phyloP scores from a whole-genome alignment of 2,888 invertebrate genomes.

The Cephus spinipes region DNA sequence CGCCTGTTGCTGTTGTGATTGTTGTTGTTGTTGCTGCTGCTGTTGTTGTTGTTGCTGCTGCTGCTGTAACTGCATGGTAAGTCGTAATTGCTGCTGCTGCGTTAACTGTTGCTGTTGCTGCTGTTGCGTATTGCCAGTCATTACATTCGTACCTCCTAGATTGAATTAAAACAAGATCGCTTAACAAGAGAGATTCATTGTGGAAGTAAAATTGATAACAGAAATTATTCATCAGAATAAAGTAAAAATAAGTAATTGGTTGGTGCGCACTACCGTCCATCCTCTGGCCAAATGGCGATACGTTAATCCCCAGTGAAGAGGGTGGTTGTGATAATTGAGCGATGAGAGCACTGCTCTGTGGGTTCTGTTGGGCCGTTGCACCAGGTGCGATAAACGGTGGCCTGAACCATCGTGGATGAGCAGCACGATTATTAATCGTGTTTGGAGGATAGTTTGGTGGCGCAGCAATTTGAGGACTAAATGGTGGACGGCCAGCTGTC shows the following conservation, averaged over 20 bases:
- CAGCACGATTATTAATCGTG: slow-evolving; percentile 47
- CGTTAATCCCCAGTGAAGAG: slow-evolving; percentile 66
- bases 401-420: slow-evolving; percentile 53
- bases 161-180: background rate
- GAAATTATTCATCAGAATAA: background rate
- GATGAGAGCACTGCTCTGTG: slow-evolving; percentile 70
- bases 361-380: slow-evolving; percentile 48
- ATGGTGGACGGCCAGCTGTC: slow-evolving; percentile 57
- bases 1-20: slow-evolving; percentile 59
- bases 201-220: background rate
- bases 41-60: slow-evolving; percentile 52
- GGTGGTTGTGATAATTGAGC: slow-evolving; percentile 73
- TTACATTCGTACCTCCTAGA: slow-evolving; percentile 47
- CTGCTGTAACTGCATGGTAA: slow-evolving; percentile 51
- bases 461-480: slow-evolving; percentile 63
- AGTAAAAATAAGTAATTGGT: background rate
- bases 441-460: slow-evolving; percentile 69
- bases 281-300: slow-evolving; percentile 68
- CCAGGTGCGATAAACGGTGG: slow-evolving; percentile 55
- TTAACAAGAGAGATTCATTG: background rate
- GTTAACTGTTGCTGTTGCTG: slow-evolving; percentile 61
- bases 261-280: slow-evolving; percentile 55
- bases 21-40: slow-evolving; percentile 47
- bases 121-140: slow-evolving; percentile 63
- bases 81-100: slow-evolving; percentile 55